phyloP scores from a whole-genome alignment of 2,113 vertebrate species.

The Camelus bactrianus region DNA sequence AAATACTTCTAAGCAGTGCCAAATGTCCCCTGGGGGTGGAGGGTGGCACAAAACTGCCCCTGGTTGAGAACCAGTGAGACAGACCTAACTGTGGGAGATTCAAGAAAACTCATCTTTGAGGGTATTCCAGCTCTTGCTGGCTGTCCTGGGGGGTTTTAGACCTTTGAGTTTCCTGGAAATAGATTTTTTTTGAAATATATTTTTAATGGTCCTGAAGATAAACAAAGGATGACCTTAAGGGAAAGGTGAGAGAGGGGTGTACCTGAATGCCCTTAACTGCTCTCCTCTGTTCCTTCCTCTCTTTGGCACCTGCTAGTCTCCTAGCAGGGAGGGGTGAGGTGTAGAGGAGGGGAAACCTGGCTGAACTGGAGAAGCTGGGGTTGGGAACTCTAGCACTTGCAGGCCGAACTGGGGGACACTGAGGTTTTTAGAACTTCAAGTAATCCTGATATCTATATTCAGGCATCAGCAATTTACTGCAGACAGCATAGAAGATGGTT shows the following conservation, averaged over 20 bases:
- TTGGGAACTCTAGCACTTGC: background rate
- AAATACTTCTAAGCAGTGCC: background rate
- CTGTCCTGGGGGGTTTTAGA: background rate
- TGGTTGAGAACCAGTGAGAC: background rate
- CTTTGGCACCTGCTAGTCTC: background rate
- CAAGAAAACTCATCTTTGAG: background rate
- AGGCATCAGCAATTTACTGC: background rate
- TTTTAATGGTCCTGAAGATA: background rate
- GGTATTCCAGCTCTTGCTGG: background rate
- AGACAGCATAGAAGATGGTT: background rate
- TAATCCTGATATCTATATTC: background rate
- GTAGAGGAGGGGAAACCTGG: background rate
- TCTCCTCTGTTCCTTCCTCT: background rate
- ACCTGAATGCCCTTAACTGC: background rate
- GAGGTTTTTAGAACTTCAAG: background rate
- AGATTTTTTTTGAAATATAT: background rate
- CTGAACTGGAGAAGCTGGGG: background rate
- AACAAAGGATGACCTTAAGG: background rate
- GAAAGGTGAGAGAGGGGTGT: background rate
- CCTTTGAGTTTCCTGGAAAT: background rate
- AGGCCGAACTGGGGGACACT: background rate
- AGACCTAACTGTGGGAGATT: background rate
- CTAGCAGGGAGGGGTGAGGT: background rate
- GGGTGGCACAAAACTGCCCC: background rate
- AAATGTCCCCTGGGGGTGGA: background rate